Percentiles rank a stretch among this genome's conserved stretches.
phyloP scores from a whole-genome alignment of 2,888 invertebrate genomes.

The Neria commutata region DNA sequence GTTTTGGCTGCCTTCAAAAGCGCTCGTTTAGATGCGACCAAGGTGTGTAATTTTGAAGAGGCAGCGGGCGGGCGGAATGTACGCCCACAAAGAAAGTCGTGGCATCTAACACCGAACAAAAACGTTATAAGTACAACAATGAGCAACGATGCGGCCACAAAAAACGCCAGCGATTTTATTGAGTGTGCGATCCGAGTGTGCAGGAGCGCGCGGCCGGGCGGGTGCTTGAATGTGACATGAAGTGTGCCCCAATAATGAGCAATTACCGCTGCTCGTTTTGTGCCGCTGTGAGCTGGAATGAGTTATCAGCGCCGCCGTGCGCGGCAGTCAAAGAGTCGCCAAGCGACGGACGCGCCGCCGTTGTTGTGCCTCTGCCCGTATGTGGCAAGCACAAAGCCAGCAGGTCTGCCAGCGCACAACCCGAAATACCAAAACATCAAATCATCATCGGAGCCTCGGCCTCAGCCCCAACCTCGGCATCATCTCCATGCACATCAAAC shows the following conservation, averaged over 20 bases:
- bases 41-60: conserved; percentile 1
- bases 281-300: background rate
- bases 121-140: background rate
- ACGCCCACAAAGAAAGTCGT: no score
- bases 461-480: background rate
- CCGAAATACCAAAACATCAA: no score
- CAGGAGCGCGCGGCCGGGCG: background rate
- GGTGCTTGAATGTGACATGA: conserved; percentile 51
- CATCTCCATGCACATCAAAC: no score
- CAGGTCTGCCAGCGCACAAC: background rate
- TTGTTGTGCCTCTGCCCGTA: conserved; percentile 52
- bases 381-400: conserved; percentile 38
- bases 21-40: background rate
- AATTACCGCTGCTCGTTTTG: conserved; percentile 43
- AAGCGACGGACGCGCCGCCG: conserved; percentile 34
- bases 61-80: no score
- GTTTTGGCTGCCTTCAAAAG: background rate
- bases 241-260: conserved; percentile 60
- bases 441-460: no score
- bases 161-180: background rate
- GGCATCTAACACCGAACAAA: no score
- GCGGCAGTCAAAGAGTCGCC: background rate
- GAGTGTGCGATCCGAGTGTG: no score
- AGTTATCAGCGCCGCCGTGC: background rate
- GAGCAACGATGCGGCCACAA: background rate